These are phyloP conservation scores for Prunella strophiata DNA, from an alignment of 2,797 vertebrate genomes.

Conservation along the genomic window DNA sequence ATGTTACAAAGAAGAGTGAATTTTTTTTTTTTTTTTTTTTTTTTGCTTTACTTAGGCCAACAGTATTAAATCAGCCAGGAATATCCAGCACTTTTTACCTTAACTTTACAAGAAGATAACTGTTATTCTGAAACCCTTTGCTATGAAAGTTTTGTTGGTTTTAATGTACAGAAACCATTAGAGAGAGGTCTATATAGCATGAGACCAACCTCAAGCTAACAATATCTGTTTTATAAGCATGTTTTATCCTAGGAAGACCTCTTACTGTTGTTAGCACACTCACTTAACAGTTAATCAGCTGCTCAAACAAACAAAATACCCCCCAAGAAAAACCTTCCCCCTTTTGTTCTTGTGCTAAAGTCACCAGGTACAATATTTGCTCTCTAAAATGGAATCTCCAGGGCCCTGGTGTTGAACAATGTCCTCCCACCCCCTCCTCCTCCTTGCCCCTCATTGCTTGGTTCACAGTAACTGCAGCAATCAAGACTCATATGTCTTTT, in stretches of 20 bases:
- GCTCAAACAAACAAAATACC: background rate
- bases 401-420: background rate
- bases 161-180: background rate
- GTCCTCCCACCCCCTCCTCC: background rate
- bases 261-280: background rate
- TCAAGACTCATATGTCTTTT: background rate
- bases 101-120: background rate
- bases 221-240: background rate
- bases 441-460: background rate
- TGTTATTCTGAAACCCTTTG: background rate
- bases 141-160: background rate
- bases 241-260: background rate
- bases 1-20: background rate
- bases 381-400: background rate
- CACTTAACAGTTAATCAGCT: background rate
- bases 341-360: background rate
- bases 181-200: background rate
- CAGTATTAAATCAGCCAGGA: background rate
- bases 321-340: background rate
- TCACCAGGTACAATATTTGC: background rate
- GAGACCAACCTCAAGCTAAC: background rate
- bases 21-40: background rate
- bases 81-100: background rate
- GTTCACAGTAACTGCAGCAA: slow-evolving; percentile 6
- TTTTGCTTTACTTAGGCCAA: background rate